Evolutionary conservation across 2,113 vertebrate species (phyloP), one percentile per base, ranked within the genome.

Genomic region (human (Homo sapiens)): DNA sequence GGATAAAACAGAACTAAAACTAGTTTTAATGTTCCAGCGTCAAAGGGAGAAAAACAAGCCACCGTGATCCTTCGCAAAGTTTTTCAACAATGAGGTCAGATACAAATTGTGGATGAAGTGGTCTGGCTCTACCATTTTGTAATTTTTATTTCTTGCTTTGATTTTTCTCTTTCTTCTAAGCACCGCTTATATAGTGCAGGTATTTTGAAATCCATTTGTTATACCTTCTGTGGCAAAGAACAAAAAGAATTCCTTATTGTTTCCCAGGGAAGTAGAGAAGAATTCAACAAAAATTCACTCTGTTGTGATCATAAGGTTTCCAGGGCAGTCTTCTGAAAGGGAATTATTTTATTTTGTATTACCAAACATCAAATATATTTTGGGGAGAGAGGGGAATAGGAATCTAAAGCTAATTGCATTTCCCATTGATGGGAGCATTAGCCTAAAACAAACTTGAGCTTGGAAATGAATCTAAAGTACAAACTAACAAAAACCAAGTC

Each of bases 391-490:
- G 6, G 82, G 48, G 35, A 92, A 90, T 75, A 59, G 92, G 75
- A 90, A 1, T 89, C 75, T 35, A 66, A 92, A 94, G 95, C 55
- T 93, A 96, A 96, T 96, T 43, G 30, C 91, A 87, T 87, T 96
- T 95, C 87, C 85, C 90, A 64, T 92, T 12, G 16, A 93, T 43
- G 70, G 93, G 40, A 94, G 95, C 92, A 86, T 95, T 97, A 94
- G 82, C 83, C 81, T 96, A 83, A 93, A 89, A 94, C 97, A 92
- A 97, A 98, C 97, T 68, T 90, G 90, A 90, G 83, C 97, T 98
- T 87, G 97, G 94, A 97, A 96, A 98, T 95, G 92, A 98, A 96
- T 95, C 90, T 25, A 97, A 98, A 97, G 94, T 86, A 97, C 93
- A 97, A 97, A 97, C 40, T 78, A 97, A 96, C 88, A 97, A 93